Evolutionary conservation across 2,888 invertebrate genomes (phyloP).

Genomic region (Stictocephala bisonia): DNA sequence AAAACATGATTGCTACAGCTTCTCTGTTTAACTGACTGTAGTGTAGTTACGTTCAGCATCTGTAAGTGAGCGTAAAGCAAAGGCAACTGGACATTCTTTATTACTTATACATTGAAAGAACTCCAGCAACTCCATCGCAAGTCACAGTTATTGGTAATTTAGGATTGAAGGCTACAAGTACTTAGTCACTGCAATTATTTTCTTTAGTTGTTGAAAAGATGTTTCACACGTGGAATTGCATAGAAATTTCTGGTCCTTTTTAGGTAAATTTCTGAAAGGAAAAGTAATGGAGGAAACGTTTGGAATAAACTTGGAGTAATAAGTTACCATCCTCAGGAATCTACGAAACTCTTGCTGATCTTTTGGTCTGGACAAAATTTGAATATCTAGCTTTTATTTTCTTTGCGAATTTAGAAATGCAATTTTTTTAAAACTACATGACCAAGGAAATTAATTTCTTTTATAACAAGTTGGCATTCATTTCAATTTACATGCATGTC

Average conservation of each 20-base stretch:
- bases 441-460: not conserved
- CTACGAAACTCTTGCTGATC: not conserved
- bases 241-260: not conserved
- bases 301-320: slow-evolving; percentile 28
- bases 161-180: no score
- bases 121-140: no score
- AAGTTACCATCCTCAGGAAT: slow-evolving; percentile 10
- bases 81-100: no score
- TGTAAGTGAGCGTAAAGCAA: no score
- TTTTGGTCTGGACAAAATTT: not conserved
- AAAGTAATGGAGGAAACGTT: not conserved
- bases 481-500: not conserved
- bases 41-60: no score
- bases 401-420: not conserved
- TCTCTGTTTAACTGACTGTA: not conserved
- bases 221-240: not conserved
- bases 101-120: no score
- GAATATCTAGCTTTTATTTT: not conserved
- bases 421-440: slow-evolving; percentile 1
- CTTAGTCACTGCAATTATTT: no score
- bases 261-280: slow-evolving; percentile 4
- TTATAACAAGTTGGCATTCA: not conserved
- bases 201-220: no score
- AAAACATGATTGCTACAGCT: not conserved
- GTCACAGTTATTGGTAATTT: no score